Percentiles rank a stretch among this genome's conserved stretches.
phyloP scores from a whole-genome alignment of 2,888 invertebrate genomes.

The Elysia crispata region DNA sequence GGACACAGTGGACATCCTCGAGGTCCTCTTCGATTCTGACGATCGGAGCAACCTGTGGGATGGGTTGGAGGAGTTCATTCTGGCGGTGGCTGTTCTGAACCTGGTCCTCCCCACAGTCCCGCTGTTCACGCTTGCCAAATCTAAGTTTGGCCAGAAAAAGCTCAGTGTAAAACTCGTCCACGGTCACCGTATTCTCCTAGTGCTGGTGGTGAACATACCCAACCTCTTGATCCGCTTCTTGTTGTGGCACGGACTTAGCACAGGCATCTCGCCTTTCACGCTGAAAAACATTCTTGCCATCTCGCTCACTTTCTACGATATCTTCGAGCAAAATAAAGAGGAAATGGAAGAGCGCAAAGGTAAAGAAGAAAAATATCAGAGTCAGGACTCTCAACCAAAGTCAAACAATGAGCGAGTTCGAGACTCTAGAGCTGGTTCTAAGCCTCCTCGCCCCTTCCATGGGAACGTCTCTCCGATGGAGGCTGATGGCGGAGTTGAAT shows the following conservation, averaged over 20 bases:
- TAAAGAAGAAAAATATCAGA: not conserved
- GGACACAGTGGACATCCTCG: conserved; percentile 80
- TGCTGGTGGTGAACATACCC: conserved; percentile 78
- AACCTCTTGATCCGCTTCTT: conserved; percentile 80
- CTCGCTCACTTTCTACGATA: conserved; percentile 76
- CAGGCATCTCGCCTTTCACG: conserved; percentile 80
- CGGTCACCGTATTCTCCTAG: conserved; percentile 39
- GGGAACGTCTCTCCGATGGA: too few relatives aligned
- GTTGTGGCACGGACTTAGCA: conserved; percentile 79
- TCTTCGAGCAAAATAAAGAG: conserved; percentile 57
- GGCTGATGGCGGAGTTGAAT: too few relatives aligned
- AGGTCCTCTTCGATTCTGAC: conserved; percentile 77
- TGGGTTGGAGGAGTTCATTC: conserved; percentile 78
- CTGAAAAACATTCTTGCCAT: conserved; percentile 81
- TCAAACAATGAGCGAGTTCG: too few relatives aligned
- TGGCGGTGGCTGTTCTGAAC: conserved; percentile 80
- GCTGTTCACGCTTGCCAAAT: conserved; percentile 79
- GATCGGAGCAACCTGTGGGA: conserved; percentile 60
- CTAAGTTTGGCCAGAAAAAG: conserved; percentile 76
- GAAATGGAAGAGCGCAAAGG: conserved; percentile 11
- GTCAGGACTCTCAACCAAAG: too few relatives aligned
- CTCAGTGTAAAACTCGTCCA: conserved; percentile 64
- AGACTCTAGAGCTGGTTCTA: too few relatives aligned
- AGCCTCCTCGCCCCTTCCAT: too few relatives aligned
- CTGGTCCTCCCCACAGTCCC: conserved; percentile 80